Evolutionary conservation across 1,140 invertebrate genomes (phyloP), one percentile per base, ranked within the genome.

Genomic region (Pollicipes pollicipes): DNA sequence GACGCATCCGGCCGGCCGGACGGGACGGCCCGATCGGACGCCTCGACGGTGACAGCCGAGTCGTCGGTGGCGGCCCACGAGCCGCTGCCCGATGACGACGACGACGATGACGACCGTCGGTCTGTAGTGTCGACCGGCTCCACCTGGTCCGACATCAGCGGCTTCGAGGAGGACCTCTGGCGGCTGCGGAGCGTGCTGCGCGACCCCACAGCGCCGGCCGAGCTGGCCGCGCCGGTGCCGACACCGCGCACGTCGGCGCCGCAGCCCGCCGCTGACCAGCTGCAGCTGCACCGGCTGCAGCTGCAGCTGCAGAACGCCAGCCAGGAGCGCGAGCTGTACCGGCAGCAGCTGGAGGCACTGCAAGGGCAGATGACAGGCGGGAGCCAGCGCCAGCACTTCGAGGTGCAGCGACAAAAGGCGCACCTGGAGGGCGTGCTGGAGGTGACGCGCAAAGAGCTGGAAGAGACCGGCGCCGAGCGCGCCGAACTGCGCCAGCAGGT

Each of bases 341-440:
- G 63, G 21, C 63, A 64, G 63, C 63, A 64, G 63, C 63, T 64
- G 63, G 63, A n/a, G 63, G 27, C 63, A n/a, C 24, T 64, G 63
- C 63, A 64, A 21, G 24, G 63, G 6, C 63, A 64, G 27, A 10
- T 64, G 21, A 27, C 10, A 4, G 63, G 63, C 63, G 63, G 27
- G 6, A n/a, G 63, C 8, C 21, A 27, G 24, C 24, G 63, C 10
- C 24, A n/a, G 63, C 63, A 64, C 6, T 21, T n/a, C 63, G 63
- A n/a, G 63, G 63, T 64, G 63, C 63, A 64, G 63, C 63, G 27
- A n/a, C 63, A 35, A 17, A 35, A 35, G 35, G 35, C 35, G 35
- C 35, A 17, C 35, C 35, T 35, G 6, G 35, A 35, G 35, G 35
- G 35, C 17, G 35, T 35, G 35, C 35, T 35, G 35, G 35, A 35